Evolutionary conservation across 37 sponge, comb jelly and placozoan genomes (phyloP), one percentile per base, ranked within the genome.

Genomic region (Petrosia ficiformis): DNA sequence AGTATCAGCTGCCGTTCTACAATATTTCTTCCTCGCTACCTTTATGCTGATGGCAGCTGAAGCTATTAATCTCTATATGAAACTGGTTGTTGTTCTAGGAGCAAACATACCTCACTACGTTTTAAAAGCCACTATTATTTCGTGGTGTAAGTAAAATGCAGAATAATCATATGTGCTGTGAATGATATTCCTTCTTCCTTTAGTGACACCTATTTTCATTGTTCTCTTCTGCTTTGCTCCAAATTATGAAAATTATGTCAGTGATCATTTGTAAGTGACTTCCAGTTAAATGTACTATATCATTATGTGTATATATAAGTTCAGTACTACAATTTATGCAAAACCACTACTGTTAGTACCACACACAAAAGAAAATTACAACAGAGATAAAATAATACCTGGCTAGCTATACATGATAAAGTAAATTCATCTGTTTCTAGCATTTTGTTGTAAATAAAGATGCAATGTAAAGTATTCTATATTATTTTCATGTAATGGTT

Each of bases 11-110:
- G 77, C 64, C 22, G 44, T 83, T 1, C 60, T 83, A 14, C 84
- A 83, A 57, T 83, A 83, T 76, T 83, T 83, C 84, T 44, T 83
- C 42, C 72, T 83, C 21, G 84, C 40, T n/a, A 48, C 64, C 11
- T 76, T 76, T 68, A 28, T 70, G 34, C 4, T 39, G 39, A 83
- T 83, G 84, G 77, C 77, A 60, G 84, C 84, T 32, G 76, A 75
- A 26, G 84, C 84, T 3, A 83, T 83, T 48, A 68, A 70, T 65
- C 71, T 83, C 31, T 76, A 76, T 64, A 44, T 64, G n/a, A 69
- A 76, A 26, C 71, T 83, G 42, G 84, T 83, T 4, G 22, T 70
- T 19, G 84, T 83, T 21, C 41, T 83, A 36, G 57, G 48, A 6
- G 59, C 52, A 2, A 44, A 65, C 10, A 66, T 75, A 38, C 28